Evolutionary conservation across 1,140 invertebrate species (phyloP).

Genomic region (Pachypsylla venusta): DNA sequence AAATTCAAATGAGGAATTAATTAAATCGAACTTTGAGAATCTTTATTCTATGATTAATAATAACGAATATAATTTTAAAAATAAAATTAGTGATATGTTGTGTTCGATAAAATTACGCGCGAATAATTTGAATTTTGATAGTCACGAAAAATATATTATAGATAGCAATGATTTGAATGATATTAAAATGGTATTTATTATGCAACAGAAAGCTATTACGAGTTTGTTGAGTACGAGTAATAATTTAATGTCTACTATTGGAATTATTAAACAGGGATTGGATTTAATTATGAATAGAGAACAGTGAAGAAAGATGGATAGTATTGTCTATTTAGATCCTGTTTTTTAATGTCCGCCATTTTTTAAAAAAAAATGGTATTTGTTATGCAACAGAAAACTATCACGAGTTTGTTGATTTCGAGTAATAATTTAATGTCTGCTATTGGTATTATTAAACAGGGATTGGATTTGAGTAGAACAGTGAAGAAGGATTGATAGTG

Average conservation of each 20-base stretch:
- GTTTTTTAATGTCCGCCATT: no score
- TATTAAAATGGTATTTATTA: not conserved
- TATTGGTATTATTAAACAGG: not conserved
- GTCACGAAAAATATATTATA: not conserved
- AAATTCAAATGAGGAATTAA: constrained; percentile 83
- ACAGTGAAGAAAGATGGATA: no score
- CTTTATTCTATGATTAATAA: not conserved
- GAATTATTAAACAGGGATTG: not conserved
- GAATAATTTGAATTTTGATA: not conserved
- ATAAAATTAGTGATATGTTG: no score
- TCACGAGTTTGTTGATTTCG: not conserved
- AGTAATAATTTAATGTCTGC: not conserved
- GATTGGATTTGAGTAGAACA: not conserved
- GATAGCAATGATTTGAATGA: not conserved
- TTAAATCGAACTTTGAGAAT: no score
- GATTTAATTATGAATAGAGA: not conserved
- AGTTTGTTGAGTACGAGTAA: not conserved
- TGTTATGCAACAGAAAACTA: not conserved
- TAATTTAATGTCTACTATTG: not conserved
- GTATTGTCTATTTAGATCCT: no score
- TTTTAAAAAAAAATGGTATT: not conserved
- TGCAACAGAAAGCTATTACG: not conserved
- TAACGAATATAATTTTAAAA: not conserved
- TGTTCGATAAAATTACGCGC: not conserved
- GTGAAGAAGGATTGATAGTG: no score